Evolutionary conservation across 2,888 invertebrate species (phyloP).

Genomic region (Omphaloscelis lunosa): DNA sequence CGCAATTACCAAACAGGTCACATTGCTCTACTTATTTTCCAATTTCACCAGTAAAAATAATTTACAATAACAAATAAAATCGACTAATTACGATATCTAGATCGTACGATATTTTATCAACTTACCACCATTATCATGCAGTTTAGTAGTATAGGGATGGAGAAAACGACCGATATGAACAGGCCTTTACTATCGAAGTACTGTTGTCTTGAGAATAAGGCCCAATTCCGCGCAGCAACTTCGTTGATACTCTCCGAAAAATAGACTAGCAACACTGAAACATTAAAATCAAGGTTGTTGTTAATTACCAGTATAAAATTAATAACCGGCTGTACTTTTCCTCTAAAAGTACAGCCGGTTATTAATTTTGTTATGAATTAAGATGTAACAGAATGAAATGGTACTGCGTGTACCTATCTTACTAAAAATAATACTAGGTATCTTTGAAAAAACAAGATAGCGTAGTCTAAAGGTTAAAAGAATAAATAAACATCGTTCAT

Average conservation of each 20-base stretch:
- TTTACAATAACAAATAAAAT: slow-evolving; percentile 16
- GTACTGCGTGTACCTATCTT: slow-evolving; percentile 37
- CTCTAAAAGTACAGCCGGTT: no score
- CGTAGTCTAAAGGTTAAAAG: slow-evolving; percentile 12
- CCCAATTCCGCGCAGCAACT: slow-evolving; percentile 96
- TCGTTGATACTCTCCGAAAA: slow-evolving; percentile 97
- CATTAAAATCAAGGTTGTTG: slow-evolving; percentile 58
- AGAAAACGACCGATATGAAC: slow-evolving; percentile 98
- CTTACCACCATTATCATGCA: slow-evolving; percentile 98
- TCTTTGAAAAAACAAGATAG: slow-evolving; percentile 23
- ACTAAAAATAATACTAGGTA: neutral
- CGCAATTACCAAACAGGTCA: neutral
- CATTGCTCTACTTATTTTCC: neutral
- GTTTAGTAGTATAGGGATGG: slow-evolving; percentile 97
- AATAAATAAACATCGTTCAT: slow-evolving; percentile 33
- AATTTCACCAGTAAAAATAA: slow-evolving; percentile 1
- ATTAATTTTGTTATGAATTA: slow-evolving; percentile 12
- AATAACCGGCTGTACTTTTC: neutral
- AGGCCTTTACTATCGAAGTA: slow-evolving; percentile 98
- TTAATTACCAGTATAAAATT: slow-evolving; percentile 3
- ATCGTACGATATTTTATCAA: slow-evolving; percentile 71
- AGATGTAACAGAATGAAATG: slow-evolving; percentile 13
- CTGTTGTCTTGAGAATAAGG: slow-evolving; percentile 96
- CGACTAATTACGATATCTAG: slow-evolving; percentile 30
- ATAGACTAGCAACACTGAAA: slow-evolving; percentile 96